These are phyloP conservation scores for Sylvietta virens DNA, from an alignment of 2,113 vertebrate species.

Conservation along the genomic window DNA sequence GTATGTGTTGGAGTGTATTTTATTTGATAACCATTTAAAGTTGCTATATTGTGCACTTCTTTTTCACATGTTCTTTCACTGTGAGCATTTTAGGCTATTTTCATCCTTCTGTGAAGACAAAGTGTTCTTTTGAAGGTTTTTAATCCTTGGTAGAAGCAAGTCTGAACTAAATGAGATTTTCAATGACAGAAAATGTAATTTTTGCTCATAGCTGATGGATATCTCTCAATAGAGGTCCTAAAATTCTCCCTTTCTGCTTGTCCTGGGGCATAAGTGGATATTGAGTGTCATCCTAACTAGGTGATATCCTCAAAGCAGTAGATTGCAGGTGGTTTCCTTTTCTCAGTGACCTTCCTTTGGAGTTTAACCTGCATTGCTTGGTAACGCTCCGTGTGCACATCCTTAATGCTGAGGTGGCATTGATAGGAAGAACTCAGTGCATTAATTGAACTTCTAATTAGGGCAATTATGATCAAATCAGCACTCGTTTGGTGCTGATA, in stretches of 20 bases:
- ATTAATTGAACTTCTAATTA: slow-evolving; percentile 63
- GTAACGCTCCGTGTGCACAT: background rate
- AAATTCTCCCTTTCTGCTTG: slow-evolving; percentile 24
- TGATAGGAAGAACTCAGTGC: slow-evolving; percentile 7
- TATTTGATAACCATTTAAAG: slow-evolving; percentile 17
- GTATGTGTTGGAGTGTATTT: background rate
- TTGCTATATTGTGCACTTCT: background rate
- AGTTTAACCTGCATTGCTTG: background rate
- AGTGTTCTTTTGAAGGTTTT: slow-evolving; percentile 36
- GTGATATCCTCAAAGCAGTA: background rate
- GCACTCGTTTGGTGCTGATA: slow-evolving; percentile 45
- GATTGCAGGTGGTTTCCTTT: background rate
- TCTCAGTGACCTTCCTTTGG: slow-evolving; percentile 3
- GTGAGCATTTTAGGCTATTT: slow-evolving; percentile 28
- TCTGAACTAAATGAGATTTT: slow-evolving; percentile 49
- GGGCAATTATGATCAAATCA: slow-evolving; percentile 61
- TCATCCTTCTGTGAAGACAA: slow-evolving; percentile 27
- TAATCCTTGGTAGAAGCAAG: slow-evolving; percentile 51
- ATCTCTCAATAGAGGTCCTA: slow-evolving; percentile 36
- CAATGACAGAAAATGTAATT: slow-evolving; percentile 44
- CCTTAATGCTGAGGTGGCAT: slow-evolving; percentile 29
- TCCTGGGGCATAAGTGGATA: slow-evolving; percentile 31
- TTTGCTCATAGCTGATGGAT: slow-evolving; percentile 46
- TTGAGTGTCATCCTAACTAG: background rate
- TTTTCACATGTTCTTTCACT: background rate